phyloP scores from a whole-genome alignment of 2,888 invertebrate species.

The Loripinus fragilis region DNA sequence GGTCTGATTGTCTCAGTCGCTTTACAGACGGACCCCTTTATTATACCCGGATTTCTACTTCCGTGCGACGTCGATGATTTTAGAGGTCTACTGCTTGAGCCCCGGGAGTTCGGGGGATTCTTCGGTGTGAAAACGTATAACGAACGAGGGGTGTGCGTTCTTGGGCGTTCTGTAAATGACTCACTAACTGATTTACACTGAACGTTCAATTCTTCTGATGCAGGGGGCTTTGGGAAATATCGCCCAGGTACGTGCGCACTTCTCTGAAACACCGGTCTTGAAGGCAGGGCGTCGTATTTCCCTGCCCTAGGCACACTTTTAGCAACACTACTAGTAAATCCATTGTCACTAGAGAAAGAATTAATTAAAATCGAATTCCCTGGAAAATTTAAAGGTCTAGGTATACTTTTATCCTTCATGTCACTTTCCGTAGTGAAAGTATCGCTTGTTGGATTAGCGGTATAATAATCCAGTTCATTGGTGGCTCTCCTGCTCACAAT shows the following conservation, averaged over 20 bases:
- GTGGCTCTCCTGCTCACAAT: constrained; percentile 40
- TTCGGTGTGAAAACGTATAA: constrained; percentile 24
- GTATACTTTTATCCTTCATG: constrained; percentile 45
- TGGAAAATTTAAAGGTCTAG: constrained; percentile 50
- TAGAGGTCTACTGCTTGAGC: constrained; percentile 11
- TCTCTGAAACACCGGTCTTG: constrained; percentile 53
- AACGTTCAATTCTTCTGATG: constrained; percentile 36
- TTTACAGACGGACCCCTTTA: constrained; percentile 39
- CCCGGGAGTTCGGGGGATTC: constrained; percentile 17
- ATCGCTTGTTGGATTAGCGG: constrained; percentile 19
- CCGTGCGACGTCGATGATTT: constrained; percentile 10
- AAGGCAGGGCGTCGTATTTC: constrained; percentile 48
- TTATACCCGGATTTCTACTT: constrained; percentile 25
- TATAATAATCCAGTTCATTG: constrained; percentile 36
- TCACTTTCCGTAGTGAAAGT: constrained; percentile 18
- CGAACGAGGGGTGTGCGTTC: constrained; percentile 49
- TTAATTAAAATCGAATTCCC: constrained; percentile 40
- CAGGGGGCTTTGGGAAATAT: constrained; percentile 66
- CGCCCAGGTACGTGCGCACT: constrained; percentile 60
- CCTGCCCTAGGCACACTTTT: not conserved
- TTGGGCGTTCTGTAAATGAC: constrained; percentile 26
- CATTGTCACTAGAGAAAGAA: constrained; percentile 11
- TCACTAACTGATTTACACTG: constrained; percentile 22
- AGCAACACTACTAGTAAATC: not conserved
- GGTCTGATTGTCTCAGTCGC: constrained; percentile 37